Evolutionary conservation across 2,113 vertebrate genomes (phyloP).

Genomic region (Lethenteron camtschaticum): DNA sequence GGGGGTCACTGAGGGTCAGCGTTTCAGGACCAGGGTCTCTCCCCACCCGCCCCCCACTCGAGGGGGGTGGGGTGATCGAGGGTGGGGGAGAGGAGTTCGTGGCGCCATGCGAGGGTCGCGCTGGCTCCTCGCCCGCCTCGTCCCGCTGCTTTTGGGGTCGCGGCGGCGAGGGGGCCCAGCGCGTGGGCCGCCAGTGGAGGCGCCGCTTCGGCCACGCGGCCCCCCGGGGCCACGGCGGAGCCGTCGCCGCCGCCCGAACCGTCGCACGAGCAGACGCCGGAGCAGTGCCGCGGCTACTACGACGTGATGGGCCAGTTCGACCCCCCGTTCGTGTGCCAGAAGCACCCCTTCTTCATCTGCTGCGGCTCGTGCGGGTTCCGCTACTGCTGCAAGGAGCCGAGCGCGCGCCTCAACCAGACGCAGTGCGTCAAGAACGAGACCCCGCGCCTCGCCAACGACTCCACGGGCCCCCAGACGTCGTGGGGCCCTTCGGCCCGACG

Average conservation of each 20-base stretch:
- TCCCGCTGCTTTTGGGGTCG: too few species aligned
- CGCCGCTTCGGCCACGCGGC: too few species aligned
- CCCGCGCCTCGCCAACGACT: slow-evolving; percentile 67
- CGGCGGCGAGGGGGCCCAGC: too few species aligned
- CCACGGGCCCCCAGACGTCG: slow-evolving; percentile 64
- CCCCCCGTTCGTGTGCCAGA: slow-evolving; percentile 80
- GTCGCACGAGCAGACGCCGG: slow-evolving; percentile 47
- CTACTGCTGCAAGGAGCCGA: slow-evolving; percentile 84
- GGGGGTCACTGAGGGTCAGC: too few species aligned
- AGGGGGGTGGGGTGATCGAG: too few species aligned
- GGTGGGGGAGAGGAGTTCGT: too few species aligned
- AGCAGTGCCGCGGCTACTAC: slow-evolving; percentile 79
- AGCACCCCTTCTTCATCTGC: slow-evolving; percentile 85
- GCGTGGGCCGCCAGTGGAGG: too few species aligned
- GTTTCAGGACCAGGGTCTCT: too few species aligned
- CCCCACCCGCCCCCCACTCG: too few species aligned
- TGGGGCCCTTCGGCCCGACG: slow-evolving; percentile 63
- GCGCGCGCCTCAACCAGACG: slow-evolving; percentile 70
- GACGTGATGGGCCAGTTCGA: slow-evolving; percentile 99
- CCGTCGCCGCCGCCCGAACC: slow-evolving; percentile 34
- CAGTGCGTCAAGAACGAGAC: slow-evolving; percentile 89
- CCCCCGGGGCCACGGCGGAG: too few species aligned
- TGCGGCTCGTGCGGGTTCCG: slow-evolving; percentile 99
- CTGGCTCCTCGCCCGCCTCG: too few species aligned
- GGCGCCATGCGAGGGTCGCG: too few species aligned